phyloP scores from a whole-genome alignment of 2,113 vertebrate species.

The Phodopus roborovskii region DNA sequence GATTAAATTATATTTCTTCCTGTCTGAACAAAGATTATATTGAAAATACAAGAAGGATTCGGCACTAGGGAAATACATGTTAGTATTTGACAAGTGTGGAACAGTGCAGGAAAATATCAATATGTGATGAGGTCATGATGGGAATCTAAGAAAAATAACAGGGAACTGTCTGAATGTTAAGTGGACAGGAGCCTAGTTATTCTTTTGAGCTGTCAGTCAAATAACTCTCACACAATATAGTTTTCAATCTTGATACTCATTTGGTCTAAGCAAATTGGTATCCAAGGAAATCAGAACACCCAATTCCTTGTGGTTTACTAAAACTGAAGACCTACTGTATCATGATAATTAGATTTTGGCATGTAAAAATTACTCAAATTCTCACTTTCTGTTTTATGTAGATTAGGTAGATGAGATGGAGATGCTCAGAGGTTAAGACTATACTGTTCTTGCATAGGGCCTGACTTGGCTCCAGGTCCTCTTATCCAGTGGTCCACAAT shows the following conservation, averaged over 20 bases:
- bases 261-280: constrained; percentile 30
- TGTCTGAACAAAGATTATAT: constrained; percentile 80
- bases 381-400: background rate
- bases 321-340: background rate
- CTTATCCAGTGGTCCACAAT: background rate
- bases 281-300: constrained; percentile 22
- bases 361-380: background rate
- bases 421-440: background rate
- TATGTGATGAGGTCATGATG: constrained; percentile 62
- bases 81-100: constrained; percentile 64
- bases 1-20: constrained; percentile 85
- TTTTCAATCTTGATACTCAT: background rate
- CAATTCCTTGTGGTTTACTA: background rate
- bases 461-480: too few species aligned
- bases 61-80: constrained; percentile 60
- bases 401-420: background rate
- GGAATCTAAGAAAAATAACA: constrained; percentile 36
- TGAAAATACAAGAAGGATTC: constrained; percentile 71
- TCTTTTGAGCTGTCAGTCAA: constrained; percentile 14
- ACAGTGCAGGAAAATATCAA: constrained; percentile 63
- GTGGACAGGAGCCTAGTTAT: background rate
- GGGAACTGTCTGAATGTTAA: constrained; percentile 34
- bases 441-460: background rate
- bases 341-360: background rate
- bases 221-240: background rate